Percentiles rank a stretch among this genome's conserved stretches.
These are phyloP conservation scores for Heliothis virescens DNA, from an alignment of 1,140 invertebrate species.

Conservation along the genomic window DNA sequence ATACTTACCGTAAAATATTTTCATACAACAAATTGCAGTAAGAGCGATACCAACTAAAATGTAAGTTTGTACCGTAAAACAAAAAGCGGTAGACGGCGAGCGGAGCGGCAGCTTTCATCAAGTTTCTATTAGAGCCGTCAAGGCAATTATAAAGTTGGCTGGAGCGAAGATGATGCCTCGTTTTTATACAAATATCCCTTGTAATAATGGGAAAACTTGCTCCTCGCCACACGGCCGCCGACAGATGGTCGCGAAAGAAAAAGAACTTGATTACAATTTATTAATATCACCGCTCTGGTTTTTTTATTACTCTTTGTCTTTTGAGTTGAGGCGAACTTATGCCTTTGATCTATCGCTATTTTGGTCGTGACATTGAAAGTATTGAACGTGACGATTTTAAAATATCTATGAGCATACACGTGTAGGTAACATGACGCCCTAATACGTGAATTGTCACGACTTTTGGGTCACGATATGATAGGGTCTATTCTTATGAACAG, in stretches of 20 bases:
- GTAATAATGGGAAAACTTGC: conserved; percentile 84
- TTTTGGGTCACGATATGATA: too few species aligned
- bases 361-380: neutral
- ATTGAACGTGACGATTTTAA: neutral
- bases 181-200: conserved; percentile 83
- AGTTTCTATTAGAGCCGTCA: conserved; percentile 82
- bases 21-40: conserved; percentile 50
- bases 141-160: conserved; percentile 83
- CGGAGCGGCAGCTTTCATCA: conserved; percentile 80
- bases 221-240: conserved; percentile 61
- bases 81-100: conserved; percentile 67
- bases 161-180: conserved; percentile 70
- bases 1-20: conserved; percentile 18
- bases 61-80: conserved; percentile 74
- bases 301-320: conserved; percentile 22
- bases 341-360: neutral
- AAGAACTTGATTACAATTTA: conserved; percentile 76
- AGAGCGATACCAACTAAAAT: conserved; percentile 63
- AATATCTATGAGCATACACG: too few species aligned
- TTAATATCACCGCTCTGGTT: conserved; percentile 57
- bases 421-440: too few species aligned
- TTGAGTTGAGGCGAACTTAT: neutral
- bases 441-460: too few species aligned
- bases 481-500: too few species aligned
- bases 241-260: conserved; percentile 76